Evolutionary conservation across 92 coral and sea anemone species (phyloP), one percentile per base, ranked within the genome.

Genomic region (Actinostola sp.): DNA sequence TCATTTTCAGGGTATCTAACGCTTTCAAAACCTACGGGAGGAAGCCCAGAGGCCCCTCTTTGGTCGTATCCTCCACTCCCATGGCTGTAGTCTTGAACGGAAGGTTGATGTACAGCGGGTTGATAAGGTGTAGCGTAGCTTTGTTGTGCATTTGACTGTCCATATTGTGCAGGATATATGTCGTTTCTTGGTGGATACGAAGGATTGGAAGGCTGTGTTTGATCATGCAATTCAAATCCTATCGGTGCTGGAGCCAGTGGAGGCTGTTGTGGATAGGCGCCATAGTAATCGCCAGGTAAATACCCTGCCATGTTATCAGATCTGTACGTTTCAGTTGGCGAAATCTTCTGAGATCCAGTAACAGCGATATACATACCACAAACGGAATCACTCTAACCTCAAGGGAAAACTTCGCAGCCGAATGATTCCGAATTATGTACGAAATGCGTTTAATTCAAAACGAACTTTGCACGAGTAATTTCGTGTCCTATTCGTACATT

Each of bases 1-100:
- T 20, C 57, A 27, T 26, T 54, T 30, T 61, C 30, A 23, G 81
- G 42, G 2, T 32, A 63, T 25, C 62, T 48, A 23, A 67, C 72
- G 23, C 75, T 73, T 63, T 86, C 91, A 75, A 86, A 86, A 31
- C 91, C 91, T 8, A 86, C 91, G 15, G 91, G 91, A 33, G 91
- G 91, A 1, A 81, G 70, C 12, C 39, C 62, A 31, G 44, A 8
- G 3, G 45, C 8, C 9, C 43, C 27, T 35, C 3, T 24, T 16
- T 51, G 36, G 19, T 30, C 16, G 13, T 5, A 8, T 23, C 36
- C 19, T n/a, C n/a, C n/a, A 34, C 17, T 2, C 10, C 59, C 62
- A 42, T 46, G 69, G 24, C 72, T 36, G 34, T 75, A 75, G 65
- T 66, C 44, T 42, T 75, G 81, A 8, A 26, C 46, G 5, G 36